Evolutionary conservation across 2,888 invertebrate species (phyloP), one percentile per base, ranked within the genome.

Genomic region (Pachycephus smyrnensis): DNA sequence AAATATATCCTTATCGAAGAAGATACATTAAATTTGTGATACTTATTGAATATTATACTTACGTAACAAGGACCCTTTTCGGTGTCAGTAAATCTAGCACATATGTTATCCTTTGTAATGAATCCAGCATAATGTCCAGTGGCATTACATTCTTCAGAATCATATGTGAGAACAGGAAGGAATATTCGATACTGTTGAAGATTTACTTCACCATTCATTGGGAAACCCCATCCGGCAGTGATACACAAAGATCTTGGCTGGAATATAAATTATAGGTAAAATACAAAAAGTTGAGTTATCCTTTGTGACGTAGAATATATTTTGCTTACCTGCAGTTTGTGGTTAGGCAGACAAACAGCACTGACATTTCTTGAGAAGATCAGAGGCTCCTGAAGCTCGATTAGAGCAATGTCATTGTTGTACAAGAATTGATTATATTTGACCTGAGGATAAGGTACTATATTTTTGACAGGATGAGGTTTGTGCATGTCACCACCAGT

Each of bases 61-160:
- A 94, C 94, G 88, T 94, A 93, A 88, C 94, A 94, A 40, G 94
- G 93, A 71, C 93, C 92, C 86, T 93, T 93, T 73, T 93, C 93
- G 11, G 92, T 91, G 80, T 93, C 93, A 11, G 93, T 93, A 81
- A 92, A 93, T 73, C 93, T 94, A 73, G 94, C 94, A 85, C 95
- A 95, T 80, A 95, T 93, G 85, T 94, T 93, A 82, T 93, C 92
- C 71, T 92, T 89, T n/a, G 92, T 92, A 73, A 95, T 90, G 79
- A 92, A 92, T 40, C 94, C 94, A 80, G 94, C 93, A 84, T 94
- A 95, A 88, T 94, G 94, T 83, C 93, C 93, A 15, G 94, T 93
- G 12, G 94, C 93, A 87, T 95, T 95, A 85, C 95, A 95, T 83
- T 93, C 93, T 12, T 92, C 89, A 31, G 91, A 89, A 80, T 93